A percentile compares a stretch with the other conserved stretches of the same genome.
Evolutionary conservation across 2,888 invertebrate species (phyloP).

Genomic region (Agrochola macilenta): DNA sequence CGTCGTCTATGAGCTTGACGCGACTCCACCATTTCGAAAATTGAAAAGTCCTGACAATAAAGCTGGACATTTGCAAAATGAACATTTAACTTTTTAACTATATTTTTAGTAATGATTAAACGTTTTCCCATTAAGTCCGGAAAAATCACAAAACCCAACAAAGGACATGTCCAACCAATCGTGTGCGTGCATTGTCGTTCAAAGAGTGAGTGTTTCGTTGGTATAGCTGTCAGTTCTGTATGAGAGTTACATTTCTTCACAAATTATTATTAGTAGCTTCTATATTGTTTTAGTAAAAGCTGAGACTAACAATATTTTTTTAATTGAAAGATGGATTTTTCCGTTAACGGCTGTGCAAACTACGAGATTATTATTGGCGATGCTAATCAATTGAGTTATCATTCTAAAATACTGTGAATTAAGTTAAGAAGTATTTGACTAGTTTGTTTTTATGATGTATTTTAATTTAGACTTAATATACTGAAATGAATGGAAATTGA

Average conservation of each 20-base stretch:
- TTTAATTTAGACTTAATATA: constrained; percentile 54
- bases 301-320: constrained; percentile 27
- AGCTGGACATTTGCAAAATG: not conserved
- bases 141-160: not conserved
- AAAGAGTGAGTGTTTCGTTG: not conserved
- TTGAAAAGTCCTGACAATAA: not conserved
- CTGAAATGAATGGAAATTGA: constrained; percentile 29
- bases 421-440: constrained; percentile 46
- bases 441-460: constrained; percentile 48
- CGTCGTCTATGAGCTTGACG: too few species aligned
- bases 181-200: not conserved
- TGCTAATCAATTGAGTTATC: constrained; percentile 60
- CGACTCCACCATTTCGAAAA: not conserved
- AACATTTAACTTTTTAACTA: not conserved
- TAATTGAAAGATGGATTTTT: constrained; percentile 28
- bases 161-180: not conserved
- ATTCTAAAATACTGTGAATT: constrained; percentile 54
- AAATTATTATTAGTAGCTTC: constrained; percentile 18
- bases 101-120: not conserved
- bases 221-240: not conserved
- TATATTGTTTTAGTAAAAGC: constrained; percentile 55
- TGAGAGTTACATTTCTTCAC: constrained; percentile 2
- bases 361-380: constrained; percentile 48
- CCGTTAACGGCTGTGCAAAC: constrained; percentile 45
- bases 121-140: not conserved